These are phyloP conservation scores for Myrmecophaga tridactyla DNA, from an alignment of 2,113 vertebrate genomes.

Conservation along the genomic window DNA sequence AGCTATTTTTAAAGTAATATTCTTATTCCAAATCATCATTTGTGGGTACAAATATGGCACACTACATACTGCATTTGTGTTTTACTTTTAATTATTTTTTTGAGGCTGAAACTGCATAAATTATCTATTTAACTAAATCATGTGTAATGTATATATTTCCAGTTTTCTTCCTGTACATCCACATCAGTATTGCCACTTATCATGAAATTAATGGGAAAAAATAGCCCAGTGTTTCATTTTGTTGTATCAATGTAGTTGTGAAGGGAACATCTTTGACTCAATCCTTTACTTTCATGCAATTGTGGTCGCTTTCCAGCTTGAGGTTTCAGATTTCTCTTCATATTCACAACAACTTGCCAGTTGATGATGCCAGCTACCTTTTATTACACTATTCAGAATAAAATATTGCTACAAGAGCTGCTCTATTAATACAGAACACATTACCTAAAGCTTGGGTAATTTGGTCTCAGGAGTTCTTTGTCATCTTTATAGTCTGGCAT, in stretches of 20 bases:
- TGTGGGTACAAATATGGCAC: not conserved
- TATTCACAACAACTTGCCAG: conserved; percentile 78
- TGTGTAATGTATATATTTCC: not conserved
- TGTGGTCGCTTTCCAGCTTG: conserved; percentile 68
- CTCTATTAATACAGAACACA: conserved; percentile 75
- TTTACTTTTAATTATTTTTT: not conserved
- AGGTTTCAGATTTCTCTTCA: conserved; percentile 81
- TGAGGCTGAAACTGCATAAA: not conserved
- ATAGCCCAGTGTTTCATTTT: conserved; percentile 71
- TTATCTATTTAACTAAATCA: not conserved
- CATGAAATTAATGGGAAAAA: conserved; percentile 62
- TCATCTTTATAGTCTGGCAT: conserved; percentile 77
- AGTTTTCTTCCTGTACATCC: conserved; percentile 58
- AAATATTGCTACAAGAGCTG: conserved; percentile 76
- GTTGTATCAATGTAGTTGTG: conserved; percentile 58
- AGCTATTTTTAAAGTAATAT: not conserved
- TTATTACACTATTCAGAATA: conserved; percentile 81
- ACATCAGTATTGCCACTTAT: conserved; percentile 49
- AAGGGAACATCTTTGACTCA: conserved; percentile 76
- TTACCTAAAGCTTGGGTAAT: conserved; percentile 77
- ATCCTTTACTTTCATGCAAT: conserved; percentile 76
- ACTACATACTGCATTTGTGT: not conserved
- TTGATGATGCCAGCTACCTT: conserved; percentile 79
- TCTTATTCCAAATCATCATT: not conserved
- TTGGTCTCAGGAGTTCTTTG: conserved; percentile 74